A percentile compares a stretch with the other conserved stretches of the same genome.
Evolutionary conservation across 2,888 invertebrate species (phyloP).

Genomic region (Notocelia uddmanniana): DNA sequence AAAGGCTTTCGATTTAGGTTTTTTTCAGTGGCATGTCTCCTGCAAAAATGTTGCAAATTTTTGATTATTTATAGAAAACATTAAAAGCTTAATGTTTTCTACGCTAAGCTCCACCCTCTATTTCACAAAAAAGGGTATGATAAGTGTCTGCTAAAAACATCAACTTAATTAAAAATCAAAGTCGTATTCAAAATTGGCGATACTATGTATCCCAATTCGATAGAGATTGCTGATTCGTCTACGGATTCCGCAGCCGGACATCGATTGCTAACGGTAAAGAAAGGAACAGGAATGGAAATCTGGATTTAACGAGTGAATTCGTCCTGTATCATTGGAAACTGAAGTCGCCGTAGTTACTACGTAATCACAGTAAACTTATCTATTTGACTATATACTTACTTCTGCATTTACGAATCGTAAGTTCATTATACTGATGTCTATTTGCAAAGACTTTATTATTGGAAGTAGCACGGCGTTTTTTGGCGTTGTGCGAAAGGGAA

Average conservation of each 20-base stretch:
- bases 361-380: background rate
- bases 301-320: background rate
- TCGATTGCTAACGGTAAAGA: slow-evolving; percentile 15
- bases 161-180: background rate
- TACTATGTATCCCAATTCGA: background rate
- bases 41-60: background rate
- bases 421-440: background rate
- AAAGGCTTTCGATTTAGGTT: background rate
- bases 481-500: slow-evolving; percentile 19
- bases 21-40: background rate
- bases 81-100: background rate
- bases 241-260: slow-evolving; percentile 10
- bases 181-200: background rate
- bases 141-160: background rate
- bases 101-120: background rate
- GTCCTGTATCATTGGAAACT: slow-evolving; percentile 6
- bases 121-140: background rate
- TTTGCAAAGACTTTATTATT: slow-evolving; percentile 7
- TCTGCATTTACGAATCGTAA: background rate
- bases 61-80: background rate
- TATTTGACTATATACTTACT: background rate
- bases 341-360: background rate
- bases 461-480: slow-evolving; percentile 15
- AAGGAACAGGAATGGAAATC: background rate
- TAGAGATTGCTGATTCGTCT: background rate